Evolutionary conservation across 2,797 vertebrate genomes (phyloP), one percentile per base, ranked within the genome.

Genomic region (Dromococcyx pavoninus): DNA sequence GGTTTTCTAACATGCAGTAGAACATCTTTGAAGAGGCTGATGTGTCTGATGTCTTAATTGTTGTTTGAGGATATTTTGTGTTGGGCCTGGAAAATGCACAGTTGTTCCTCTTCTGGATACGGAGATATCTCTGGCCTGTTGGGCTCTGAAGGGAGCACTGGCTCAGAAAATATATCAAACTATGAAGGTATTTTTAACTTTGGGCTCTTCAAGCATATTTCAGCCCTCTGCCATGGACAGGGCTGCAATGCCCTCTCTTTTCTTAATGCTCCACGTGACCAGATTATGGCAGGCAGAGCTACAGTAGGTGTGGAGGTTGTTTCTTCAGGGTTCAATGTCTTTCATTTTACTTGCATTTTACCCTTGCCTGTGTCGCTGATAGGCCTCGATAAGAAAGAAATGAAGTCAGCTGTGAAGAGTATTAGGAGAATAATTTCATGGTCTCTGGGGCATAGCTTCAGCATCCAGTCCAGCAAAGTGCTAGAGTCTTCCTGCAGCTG

Each of bases 381-480:
- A 6, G 1, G 57, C 66, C 85, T 89, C 10, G 24, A 32, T 65
- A 67, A 43, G 62, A 77, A 76, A 84, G 54, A 7, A 86, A 88
- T 8, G 0, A 71, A 75, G 56, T 82, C 57, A 86, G 28, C 51
- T 79, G 43, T 27, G 25, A 79, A 66, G 83, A 27, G 21, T 62
- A 39, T 61, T 76, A 64, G 35, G 46, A 76, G 70, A 83, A 78
- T 86, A 78, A 83, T 71, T 24, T 57, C 50, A 57, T 44, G 53
- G 32, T 79, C 56, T 76, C 72, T 50, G 1, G 4, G 69, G 67
- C 44, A 28, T 19, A 48, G 69, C 67, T 82, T 82, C 57, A 79
- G 74, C 69, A 77, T 71, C 35, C 69, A 64, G n/a, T 86, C 69
- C 74, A 89, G 65, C 22, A 67, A 70, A 72, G n/a, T 74, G 81